phyloP scores from a whole-genome alignment of 1,140 invertebrate genomes.

The Lycorma delicatula region DNA sequence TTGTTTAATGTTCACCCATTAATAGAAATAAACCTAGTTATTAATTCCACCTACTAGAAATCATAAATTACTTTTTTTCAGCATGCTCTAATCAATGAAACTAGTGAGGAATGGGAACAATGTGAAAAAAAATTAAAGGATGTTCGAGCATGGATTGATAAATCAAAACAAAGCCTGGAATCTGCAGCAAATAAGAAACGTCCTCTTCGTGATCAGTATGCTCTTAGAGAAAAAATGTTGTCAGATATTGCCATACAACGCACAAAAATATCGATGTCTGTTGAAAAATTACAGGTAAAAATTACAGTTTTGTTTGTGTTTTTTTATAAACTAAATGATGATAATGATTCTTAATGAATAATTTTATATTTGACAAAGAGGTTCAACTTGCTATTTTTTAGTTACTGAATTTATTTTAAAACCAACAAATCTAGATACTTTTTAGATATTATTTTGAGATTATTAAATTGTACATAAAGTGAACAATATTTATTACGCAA shows the following conservation, averaged over 20 bases:
- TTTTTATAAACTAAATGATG: too few species aligned
- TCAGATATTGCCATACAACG: conserved; percentile 83
- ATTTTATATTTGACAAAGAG: too few species aligned
- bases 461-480: too few species aligned
- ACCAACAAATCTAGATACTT: not conserved
- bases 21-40: not conserved
- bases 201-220: conserved; percentile 74
- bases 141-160: conserved; percentile 79
- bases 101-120: conserved; percentile 90
- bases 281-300: conserved; percentile 82
- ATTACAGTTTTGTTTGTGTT: too few species aligned
- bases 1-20: not conserved
- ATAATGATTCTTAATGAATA: too few species aligned
- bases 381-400: not conserved
- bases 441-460: too few species aligned
- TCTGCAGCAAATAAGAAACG: conserved; percentile 74
- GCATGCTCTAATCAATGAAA: conserved; percentile 81
- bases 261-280: conserved; percentile 82
- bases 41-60: not conserved
- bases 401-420: not conserved
- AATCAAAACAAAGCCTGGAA: conserved; percentile 66
- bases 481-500: too few species aligned
- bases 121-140: conserved; percentile 91
- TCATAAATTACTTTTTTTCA: conserved; percentile 38
- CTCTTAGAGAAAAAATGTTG: conserved; percentile 73